Evolutionary conservation across 2,113 vertebrate species (phyloP), one percentile per base, ranked within the genome.

Genomic region (Engraulis encrasicolus): DNA sequence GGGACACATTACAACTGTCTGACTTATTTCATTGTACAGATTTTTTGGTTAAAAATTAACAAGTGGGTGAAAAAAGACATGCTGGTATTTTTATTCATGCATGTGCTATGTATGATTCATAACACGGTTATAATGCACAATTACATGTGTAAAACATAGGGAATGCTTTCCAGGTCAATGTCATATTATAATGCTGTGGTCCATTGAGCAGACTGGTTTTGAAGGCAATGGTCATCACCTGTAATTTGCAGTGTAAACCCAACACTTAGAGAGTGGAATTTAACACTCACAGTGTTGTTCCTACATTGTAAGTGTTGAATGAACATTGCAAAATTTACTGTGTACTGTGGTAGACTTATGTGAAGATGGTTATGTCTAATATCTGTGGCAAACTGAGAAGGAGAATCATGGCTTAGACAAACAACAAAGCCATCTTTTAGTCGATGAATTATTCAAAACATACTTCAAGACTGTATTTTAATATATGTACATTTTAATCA

Each of bases 401-500:
- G 0, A 27, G n/a, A 11, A 61, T 23, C 27, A 23, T 61, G n/a
- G 20, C 9, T 61, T 27, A 61, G 7, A 23, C 9, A 11, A 23
- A 7, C 58, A 61, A 61, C n/a, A 61, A n/a, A 61, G 58, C n/a
- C n/a, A n/a, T 20, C n/a, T 61, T 61, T 61, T n/a, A 61, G 23
- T 9, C 23, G 23, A 11, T 66, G 58, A 66, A 66, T 66, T 9
- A 66, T 1, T 74, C 31, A 34, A 66, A 27, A 9, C 23, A 66
- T 66, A 27, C 23, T 66, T 31, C 15, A 58, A 61, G 7, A 27
- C n/a, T 27, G 58, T n/a, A 23, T 27, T 61, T 61, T 61, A 61
- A 74, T 74, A 71, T 71, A 17, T 74, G 66, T 74, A 74, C 27
- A 34, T 74, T 34, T 74, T 74, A 74, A 34, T 74, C 31, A 74